These are phyloP conservation scores for Lucilia cuprina DNA, from an alignment of 1,140 invertebrate species.

Conservation along the genomic window DNA sequence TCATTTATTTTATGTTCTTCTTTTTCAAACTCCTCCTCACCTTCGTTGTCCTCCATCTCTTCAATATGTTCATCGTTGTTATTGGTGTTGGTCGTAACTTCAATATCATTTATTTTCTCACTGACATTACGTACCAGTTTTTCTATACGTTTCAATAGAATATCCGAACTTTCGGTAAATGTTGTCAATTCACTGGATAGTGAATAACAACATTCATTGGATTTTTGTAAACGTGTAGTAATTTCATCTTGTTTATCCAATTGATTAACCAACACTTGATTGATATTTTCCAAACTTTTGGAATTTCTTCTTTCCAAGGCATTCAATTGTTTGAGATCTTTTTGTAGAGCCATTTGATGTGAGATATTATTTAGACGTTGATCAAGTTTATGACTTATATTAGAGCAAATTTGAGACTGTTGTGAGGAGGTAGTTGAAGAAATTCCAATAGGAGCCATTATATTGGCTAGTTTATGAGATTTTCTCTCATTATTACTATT, in stretches of 20 bases:
- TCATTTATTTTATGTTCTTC: constrained; percentile 17
- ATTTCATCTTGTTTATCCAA: constrained; percentile 32
- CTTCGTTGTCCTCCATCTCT: not conserved
- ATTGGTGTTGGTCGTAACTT: not conserved
- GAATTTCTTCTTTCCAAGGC: constrained; percentile 26
- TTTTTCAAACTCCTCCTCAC: not conserved
- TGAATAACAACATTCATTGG: constrained; percentile 34
- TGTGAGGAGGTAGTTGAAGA: not conserved
- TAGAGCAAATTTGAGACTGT: not conserved
- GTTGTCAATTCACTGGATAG: constrained; percentile 41
- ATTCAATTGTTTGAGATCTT: constrained; percentile 38
- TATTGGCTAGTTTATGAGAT: not conserved
- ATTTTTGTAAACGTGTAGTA: constrained; percentile 18
- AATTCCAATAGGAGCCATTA: not conserved
- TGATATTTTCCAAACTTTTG: constrained; percentile 34
- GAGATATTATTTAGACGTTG: not conserved
- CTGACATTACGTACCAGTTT: constrained; percentile 36
- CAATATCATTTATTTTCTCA: constrained; percentile 25
- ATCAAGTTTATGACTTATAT: constrained; percentile 21
- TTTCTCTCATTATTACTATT: not conserved
- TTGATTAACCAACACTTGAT: not conserved
- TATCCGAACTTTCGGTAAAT: constrained; percentile 45
- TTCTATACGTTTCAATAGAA: constrained; percentile 43
- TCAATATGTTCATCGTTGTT: not conserved
- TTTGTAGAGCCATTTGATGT: constrained; percentile 33